These are phyloP conservation scores for Rhincodon typus DNA, from an alignment of 2,797 vertebrate genomes.

Conservation along the genomic window DNA sequence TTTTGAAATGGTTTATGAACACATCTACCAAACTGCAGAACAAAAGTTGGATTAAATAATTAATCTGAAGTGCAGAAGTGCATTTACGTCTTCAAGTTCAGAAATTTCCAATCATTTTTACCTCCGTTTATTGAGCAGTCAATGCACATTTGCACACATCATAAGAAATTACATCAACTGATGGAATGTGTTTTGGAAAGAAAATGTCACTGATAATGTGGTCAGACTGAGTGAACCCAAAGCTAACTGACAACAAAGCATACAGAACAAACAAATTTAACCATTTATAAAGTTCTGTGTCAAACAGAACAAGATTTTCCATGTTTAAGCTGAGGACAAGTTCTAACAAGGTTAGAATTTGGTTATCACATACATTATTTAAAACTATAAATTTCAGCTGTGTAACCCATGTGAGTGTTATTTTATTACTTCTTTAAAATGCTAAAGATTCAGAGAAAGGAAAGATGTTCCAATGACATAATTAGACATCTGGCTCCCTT, in stretches of 20 bases:
- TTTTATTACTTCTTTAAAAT: background rate
- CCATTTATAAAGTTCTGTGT: background rate
- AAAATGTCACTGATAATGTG: conserved; percentile 18
- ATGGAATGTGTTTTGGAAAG: background rate
- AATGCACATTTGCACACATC: conserved; percentile 16
- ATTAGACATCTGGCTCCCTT: background rate
- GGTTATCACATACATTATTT: background rate
- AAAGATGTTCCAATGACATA: background rate
- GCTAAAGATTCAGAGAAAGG: background rate
- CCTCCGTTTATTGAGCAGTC: background rate
- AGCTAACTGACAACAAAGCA: background rate
- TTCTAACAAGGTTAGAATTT: background rate
- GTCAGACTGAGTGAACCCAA: conserved; percentile 10
- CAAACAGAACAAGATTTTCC: background rate
- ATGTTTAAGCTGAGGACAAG: background rate
- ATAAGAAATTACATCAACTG: conserved; percentile 26
- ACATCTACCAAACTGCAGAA: background rate
- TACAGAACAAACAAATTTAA: background rate
- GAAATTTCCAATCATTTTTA: background rate
- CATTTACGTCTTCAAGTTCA: background rate
- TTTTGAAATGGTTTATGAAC: background rate
- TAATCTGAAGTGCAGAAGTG: background rate
- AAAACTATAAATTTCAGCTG: background rate
- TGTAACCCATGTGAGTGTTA: background rate
- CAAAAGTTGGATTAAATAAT: background rate